Percentiles rank a stretch among this genome's conserved stretches.
Conservation (phyloP, 2,888 invertebrate species). For the Dasysyrphus albostriatus region DNA sequence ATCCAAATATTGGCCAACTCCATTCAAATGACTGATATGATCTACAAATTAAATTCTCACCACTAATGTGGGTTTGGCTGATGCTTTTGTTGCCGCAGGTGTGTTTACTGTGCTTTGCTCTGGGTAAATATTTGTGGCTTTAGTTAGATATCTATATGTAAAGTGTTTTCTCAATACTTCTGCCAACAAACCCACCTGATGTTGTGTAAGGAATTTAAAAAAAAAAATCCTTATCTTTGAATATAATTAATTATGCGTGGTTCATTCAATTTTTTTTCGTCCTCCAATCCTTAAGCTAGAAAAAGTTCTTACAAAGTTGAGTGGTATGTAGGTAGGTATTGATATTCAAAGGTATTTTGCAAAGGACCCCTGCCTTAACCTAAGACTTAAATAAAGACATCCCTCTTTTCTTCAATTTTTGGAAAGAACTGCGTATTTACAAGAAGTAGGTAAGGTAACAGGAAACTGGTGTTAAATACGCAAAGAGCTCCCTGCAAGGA, state of each 20-base stretch:
- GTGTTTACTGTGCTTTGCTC: background rate
- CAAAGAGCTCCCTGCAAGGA: background rate
- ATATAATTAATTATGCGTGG: slow-evolving; percentile 31
- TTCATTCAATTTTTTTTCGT: background rate
- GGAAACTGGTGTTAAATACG: slow-evolving; percentile 19
- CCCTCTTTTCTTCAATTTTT: background rate
- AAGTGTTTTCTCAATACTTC: background rate
- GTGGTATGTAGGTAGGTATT: no score
- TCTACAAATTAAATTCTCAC: slow-evolving; percentile 40
- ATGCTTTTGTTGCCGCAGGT: background rate
- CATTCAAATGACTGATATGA: slow-evolving; percentile 47
- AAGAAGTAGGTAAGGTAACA: background rate
- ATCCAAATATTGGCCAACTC: slow-evolving; percentile 25
- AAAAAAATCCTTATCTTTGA: background rate
- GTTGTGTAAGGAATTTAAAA: background rate
- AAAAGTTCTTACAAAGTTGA: background rate
- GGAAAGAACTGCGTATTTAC: slow-evolving; percentile 2
- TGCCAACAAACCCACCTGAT: background rate
- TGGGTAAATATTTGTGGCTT: slow-evolving; percentile 2
- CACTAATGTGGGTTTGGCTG: slow-evolving; percentile 18
- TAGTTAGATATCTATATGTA: background rate
- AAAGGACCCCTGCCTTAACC: no score
- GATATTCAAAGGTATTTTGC: background rate
- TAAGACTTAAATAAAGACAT: background rate
- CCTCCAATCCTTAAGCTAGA: background rate